Evolutionary conservation across 2,888 invertebrate genomes (phyloP).

Genomic region (Heliconius ismenius): DNA sequence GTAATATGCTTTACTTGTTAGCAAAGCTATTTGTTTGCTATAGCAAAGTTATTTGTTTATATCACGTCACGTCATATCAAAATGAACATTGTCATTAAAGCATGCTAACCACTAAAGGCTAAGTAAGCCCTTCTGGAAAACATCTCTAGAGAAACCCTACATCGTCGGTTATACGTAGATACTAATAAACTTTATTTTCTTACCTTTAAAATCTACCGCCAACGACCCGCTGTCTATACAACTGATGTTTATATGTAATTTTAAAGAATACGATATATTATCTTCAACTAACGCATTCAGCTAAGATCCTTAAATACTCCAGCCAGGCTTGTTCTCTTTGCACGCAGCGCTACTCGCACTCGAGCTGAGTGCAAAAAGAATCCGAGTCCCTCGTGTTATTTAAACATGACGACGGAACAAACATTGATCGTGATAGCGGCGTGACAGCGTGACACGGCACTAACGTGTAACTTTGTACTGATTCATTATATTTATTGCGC

Average conservation of each 20-base stretch:
- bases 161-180: no score
- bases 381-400: background rate
- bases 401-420: background rate
- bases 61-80: no score
- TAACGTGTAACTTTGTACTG: slow-evolving; percentile 6
- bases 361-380: slow-evolving; percentile 6
- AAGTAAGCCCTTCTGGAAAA: no score
- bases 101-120: no score
- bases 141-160: no score
- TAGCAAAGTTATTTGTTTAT: no score
- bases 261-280: background rate
- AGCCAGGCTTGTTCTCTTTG: background rate
- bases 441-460: background rate
- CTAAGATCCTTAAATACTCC: background rate
- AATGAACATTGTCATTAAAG: no score
- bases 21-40: no score
- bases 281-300: background rate
- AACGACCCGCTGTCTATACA: background rate
- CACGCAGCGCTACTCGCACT: no score
- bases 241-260: background rate
- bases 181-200: no score
- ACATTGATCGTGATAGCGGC: background rate
- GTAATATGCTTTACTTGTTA: no score
- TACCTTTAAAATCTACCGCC: no score
- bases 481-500: slow-evolving; percentile 6